Evolutionary conservation across 2,888 invertebrate species (phyloP).

Genomic region (Coenonympha arcania): DNA sequence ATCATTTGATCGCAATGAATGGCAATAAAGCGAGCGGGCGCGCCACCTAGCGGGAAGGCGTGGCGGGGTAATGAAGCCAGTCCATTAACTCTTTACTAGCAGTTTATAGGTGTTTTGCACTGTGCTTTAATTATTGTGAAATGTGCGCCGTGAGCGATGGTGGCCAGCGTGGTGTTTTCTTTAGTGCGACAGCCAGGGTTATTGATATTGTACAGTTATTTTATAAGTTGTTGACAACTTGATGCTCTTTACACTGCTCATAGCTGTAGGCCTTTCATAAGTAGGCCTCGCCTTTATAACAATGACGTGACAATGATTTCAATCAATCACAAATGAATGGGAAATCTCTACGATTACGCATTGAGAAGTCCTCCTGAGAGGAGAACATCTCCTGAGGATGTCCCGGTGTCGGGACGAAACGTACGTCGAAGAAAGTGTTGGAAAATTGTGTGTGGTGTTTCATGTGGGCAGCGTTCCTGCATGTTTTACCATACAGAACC

Average conservation of each 20-base stretch:
- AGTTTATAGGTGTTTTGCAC: constrained; percentile 62
- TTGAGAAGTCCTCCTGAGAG: too few species aligned
- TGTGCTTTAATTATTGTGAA: constrained; percentile 64
- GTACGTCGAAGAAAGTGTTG: too few species aligned
- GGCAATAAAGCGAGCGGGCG: constrained; percentile 37
- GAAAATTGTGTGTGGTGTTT: too few species aligned
- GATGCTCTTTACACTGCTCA: background rate
- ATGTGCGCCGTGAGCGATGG: constrained; percentile 40
- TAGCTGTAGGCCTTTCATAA: background rate
- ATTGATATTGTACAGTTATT: constrained; percentile 5
- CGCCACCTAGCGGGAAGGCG: constrained; percentile 57
- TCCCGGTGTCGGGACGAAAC: too few species aligned
- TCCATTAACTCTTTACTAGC: constrained; percentile 58
- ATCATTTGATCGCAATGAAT: constrained; percentile 32
- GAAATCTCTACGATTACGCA: too few species aligned
- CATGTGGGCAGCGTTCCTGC: too few species aligned
- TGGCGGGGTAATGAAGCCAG: constrained; percentile 49
- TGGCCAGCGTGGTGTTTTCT: constrained; percentile 15
- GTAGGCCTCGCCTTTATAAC: too few species aligned
- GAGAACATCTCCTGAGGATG: too few species aligned
- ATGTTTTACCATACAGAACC: too few species aligned
- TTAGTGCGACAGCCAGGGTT: constrained; percentile 6
- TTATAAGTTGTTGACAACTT: background rate
- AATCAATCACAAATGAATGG: too few species aligned
- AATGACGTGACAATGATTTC: too few species aligned